phyloP scores from a whole-genome alignment of 1,140 invertebrate species.

The Drosophila gunungcola region DNA sequence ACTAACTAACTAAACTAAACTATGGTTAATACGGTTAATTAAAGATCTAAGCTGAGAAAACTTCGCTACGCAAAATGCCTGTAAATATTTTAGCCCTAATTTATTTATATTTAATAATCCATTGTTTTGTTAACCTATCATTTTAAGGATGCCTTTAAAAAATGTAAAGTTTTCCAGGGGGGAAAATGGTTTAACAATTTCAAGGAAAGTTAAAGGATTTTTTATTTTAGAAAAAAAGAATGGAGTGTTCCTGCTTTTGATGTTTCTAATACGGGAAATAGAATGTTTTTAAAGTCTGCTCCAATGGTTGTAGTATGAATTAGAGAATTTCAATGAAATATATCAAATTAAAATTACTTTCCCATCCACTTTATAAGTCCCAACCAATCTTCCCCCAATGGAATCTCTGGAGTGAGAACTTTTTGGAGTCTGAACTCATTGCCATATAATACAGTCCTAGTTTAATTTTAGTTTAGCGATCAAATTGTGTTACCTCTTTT shows the following conservation, averaged over 20 bases:
- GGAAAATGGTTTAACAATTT: background rate
- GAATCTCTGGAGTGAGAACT: slow-evolving; percentile 6
- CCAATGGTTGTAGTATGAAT: slow-evolving; percentile 37
- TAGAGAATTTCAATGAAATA: slow-evolving; percentile 10
- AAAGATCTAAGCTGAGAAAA: slow-evolving; percentile 36
- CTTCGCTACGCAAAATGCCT: slow-evolving; percentile 78
- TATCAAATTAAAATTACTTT: slow-evolving; percentile 7
- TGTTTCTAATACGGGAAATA: background rate
- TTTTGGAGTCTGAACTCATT: slow-evolving; percentile 11
- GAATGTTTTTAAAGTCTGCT: slow-evolving; percentile 22
- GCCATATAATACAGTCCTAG: slow-evolving; percentile 23
- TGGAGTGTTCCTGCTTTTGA: slow-evolving; percentile 1
- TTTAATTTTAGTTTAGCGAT: slow-evolving; percentile 25
- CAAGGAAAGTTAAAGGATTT: background rate
- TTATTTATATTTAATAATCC: slow-evolving; percentile 26
- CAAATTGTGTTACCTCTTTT: slow-evolving; percentile 12
- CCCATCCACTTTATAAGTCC: background rate
- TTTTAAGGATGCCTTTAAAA: slow-evolving; percentile 12
- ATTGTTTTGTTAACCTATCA: slow-evolving; percentile 35
- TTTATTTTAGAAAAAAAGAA: background rate
- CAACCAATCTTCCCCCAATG: slow-evolving; percentile 4
- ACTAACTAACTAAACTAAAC: slow-evolving; percentile 41
- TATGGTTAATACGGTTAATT: slow-evolving; percentile 35
- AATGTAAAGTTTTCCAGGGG: slow-evolving; percentile 29
- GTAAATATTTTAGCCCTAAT: slow-evolving; percentile 70